Base-by-base conservation (phyloP, 2,888 invertebrate species). In the Cancer borealis region DNA sequence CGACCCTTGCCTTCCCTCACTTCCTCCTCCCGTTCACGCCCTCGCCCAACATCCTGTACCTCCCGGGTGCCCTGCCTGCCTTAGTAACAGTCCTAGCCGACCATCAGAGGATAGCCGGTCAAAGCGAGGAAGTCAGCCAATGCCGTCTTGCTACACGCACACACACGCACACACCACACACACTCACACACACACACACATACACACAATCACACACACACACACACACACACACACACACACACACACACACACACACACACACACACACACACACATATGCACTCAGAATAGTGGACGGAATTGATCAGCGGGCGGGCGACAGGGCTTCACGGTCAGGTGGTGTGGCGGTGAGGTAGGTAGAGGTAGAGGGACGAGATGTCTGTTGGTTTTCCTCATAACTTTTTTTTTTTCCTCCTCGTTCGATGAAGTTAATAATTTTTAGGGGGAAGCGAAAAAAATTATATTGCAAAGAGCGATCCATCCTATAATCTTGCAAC, bases 91-190 rank as follows among this genome's bases (percentile, higher is more conserved):
- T 73, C 26, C 73, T 21, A 10, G 73, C 73, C 21, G 26, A n/a
- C 73, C 73, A 26, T 73, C 73, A 73, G n/a, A 73, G 73, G 73
- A n/a, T 26, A n/a, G 73, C 73, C 73, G 73, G 73, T 21, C 73
- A 73, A 73, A 73, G 73, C 73, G 73, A 73, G 73, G 26, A 73
- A 73, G 73, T 21, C 73, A 73, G 73, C 73, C 73, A 73, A 66
- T 66, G n/a, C n/a, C 3, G 21, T 66, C n/a, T 66, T 66, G 21
- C 66, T 21, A 21, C 66, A 21, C 66, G n/a, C 66, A n/a, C n/a
- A 66, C n/a, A 21, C n/a, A 66, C n/a, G n/a, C n/a, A 66, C n/a
- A 21, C n/a, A 66, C n/a, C n/a, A 66, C n/a, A 66, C n/a, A 66
- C n/a, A 66, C n/a, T 21, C n/a, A 66, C n/a, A 66, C n/a, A 66